phyloP scores from a whole-genome alignment of 2,888 invertebrate species.

The Nasonia oneida region DNA sequence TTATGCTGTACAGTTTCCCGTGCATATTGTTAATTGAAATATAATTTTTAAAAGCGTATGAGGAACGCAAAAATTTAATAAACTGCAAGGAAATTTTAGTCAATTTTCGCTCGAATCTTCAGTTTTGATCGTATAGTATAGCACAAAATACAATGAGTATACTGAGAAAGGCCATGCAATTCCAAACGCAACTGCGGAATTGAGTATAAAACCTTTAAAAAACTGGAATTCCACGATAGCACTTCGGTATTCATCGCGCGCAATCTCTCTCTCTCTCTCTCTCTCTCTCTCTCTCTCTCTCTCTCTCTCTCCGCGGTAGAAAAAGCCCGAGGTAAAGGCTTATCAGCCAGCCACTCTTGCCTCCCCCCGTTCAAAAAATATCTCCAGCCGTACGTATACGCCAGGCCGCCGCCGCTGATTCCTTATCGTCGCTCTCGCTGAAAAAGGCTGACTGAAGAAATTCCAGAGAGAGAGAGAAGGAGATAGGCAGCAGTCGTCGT shows the following conservation, averaged over 20 bases:
- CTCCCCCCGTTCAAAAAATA: background rate
- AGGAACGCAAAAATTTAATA: too few relatives aligned
- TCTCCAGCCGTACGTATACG: background rate
- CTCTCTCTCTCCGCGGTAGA: background rate
- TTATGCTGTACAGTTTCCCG: too few relatives aligned
- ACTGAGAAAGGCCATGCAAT: too few relatives aligned
- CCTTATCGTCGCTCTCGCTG: background rate
- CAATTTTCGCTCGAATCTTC: too few relatives aligned
- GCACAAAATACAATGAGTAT: too few relatives aligned
- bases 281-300: background rate
- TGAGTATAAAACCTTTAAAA: background rate
- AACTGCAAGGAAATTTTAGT: too few relatives aligned
- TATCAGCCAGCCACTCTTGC: background rate
- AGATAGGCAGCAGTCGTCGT: background rate
- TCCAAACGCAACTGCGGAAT: too few relatives aligned
- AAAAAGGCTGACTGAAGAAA: conserved; percentile 6
- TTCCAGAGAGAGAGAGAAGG: background rate
- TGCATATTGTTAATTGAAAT: too few relatives aligned
- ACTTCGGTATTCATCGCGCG: background rate
- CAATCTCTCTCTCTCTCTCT: background rate
- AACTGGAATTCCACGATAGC: background rate
- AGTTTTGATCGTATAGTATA: too few relatives aligned
- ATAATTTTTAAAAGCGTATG: too few relatives aligned
- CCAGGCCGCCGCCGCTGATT: background rate
- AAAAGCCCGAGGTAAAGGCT: background rate